Conservation (phyloP, 53 echinoderm and acorn worm genomes). For the Arbacia lixula region DNA sequence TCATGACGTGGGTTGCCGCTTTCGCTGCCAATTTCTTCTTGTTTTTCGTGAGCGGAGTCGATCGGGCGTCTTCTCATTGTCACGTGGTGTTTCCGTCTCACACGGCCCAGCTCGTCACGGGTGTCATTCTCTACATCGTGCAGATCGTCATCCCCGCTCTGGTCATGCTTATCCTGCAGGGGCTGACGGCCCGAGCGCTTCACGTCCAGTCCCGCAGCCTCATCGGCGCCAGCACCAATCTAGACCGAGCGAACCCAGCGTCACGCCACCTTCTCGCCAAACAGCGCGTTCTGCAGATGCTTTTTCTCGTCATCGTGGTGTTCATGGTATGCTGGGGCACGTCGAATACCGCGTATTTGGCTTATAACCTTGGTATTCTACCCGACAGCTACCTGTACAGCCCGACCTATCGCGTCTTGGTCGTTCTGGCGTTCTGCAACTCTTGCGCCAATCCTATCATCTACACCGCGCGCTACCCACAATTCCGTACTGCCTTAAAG, state of each 20-base stretch:
- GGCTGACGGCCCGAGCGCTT: background rate
- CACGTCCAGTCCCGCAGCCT: slow-evolving; percentile 14
- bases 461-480: slow-evolving; percentile 4
- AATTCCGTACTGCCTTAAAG: slow-evolving; percentile 9
- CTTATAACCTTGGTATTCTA: slow-evolving; percentile 1
- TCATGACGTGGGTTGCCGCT: background rate
- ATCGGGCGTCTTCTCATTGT: background rate
- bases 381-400: slow-evolving; percentile 22
- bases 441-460: slow-evolving; percentile 30
- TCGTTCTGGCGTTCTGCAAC: slow-evolving; percentile 29
- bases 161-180: background rate
- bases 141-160: background rate
- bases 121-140: background rate
- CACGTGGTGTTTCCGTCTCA: background rate
- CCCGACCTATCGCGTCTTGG: slow-evolving; percentile 1
- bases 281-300: slow-evolving; percentile 15
- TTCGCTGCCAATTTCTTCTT: background rate
- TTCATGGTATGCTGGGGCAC: slow-evolving; percentile 31
- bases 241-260: slow-evolving; percentile 14
- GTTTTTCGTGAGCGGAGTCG: background rate
- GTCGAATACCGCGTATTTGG: slow-evolving; percentile 1
- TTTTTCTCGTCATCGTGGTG: slow-evolving; percentile 9
- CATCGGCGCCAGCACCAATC: background rate
- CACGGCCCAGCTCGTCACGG: background rate
- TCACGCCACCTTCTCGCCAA: slow-evolving; percentile 23